Evolutionary conservation across 2,113 vertebrate genomes (phyloP).

Genomic region (Lota lota): DNA sequence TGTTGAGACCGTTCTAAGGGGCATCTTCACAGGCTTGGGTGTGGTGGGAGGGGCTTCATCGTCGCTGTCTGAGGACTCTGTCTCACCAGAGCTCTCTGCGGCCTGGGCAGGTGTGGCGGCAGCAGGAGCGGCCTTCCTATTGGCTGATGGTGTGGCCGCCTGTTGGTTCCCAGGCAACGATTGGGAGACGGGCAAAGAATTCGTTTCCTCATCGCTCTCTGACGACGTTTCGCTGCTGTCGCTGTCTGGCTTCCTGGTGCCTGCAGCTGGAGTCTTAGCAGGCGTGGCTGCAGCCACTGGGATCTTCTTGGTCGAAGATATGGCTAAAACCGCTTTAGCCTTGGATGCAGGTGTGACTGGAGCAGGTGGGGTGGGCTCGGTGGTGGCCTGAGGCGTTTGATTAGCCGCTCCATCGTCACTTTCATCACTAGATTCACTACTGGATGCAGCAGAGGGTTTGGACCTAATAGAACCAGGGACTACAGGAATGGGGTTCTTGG

Average conservation of each 20-base stretch:
- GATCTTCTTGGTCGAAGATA: conserved; percentile 5
- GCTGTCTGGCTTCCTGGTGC: conserved; percentile 14
- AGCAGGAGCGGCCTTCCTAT: conserved; percentile 6
- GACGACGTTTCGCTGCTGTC: conserved; percentile 18
- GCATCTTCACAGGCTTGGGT: neutral
- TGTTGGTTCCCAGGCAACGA: neutral
- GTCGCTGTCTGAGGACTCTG: neutral
- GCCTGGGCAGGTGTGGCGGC: neutral
- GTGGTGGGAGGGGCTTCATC: neutral
- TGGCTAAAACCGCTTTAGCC: neutral
- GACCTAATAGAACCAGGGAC: neutral
- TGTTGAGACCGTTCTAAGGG: neutral
- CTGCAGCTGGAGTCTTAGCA: too few species aligned
- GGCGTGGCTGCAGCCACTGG: neutral
- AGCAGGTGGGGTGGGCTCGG: neutral
- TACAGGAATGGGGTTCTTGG: neutral
- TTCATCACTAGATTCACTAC: neutral
- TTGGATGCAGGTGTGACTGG: neutral
- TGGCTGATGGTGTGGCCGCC: neutral
- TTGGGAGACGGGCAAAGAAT: neutral
- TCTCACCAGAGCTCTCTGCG: neutral
- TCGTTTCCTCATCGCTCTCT: neutral
- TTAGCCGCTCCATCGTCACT: neutral
- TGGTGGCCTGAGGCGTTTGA: too few species aligned
- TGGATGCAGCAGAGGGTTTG: neutral